Evolutionary conservation across 64 coral and sea anemone genomes (phyloP), one percentile per base, ranked within the genome.

Genomic region (Montipora foliosa): DNA sequence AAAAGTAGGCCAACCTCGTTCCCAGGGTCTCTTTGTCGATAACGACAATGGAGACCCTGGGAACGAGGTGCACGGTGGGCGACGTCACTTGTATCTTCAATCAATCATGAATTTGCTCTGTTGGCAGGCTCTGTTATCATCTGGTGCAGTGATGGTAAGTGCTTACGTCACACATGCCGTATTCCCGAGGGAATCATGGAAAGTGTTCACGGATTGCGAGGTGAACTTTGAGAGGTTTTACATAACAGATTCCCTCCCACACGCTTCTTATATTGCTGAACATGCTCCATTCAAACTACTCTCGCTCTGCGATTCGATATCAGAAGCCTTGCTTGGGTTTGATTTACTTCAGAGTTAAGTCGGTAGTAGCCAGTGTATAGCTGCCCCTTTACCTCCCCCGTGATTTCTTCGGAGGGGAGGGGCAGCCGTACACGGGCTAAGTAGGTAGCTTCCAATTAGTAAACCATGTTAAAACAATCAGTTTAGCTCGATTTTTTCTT

Each of bases 201-300:
- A 87, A 87, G 68, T 85, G 48, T 99, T 99, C 61, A 96, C 98
- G n/a, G 80, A 94, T 49, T 96, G 92, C 55, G 98, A 99, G 13
- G 95, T 96, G 19, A 66, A 60, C 0, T 99, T 99, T 88, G 92
- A 95, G 13, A 96, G 96, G 76, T 99, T 99, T 72, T 99, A 92
- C 95, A 99, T 99, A 46, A 99, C 98, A 64, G 93, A 99, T 80
- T 99, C 98, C 6, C 62, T 99, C 4, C 98, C 98, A 53, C 91
- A 94, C 47, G 85, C 98, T 17, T 7, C 91, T 46, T 55, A 90
- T 44, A 99, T 99, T 16, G 95, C 94, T 16, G 50, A 92, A 12
- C 79, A 96, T 58, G 29, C 89, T 14, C 98, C 98, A 9, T 99
- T 99, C 51, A 78, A 93, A 24, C 67, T 99, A 4, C 84, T 99